Conservation (phyloP, 2,888 invertebrate genomes). For the Lithophane ornitopus region DNA sequence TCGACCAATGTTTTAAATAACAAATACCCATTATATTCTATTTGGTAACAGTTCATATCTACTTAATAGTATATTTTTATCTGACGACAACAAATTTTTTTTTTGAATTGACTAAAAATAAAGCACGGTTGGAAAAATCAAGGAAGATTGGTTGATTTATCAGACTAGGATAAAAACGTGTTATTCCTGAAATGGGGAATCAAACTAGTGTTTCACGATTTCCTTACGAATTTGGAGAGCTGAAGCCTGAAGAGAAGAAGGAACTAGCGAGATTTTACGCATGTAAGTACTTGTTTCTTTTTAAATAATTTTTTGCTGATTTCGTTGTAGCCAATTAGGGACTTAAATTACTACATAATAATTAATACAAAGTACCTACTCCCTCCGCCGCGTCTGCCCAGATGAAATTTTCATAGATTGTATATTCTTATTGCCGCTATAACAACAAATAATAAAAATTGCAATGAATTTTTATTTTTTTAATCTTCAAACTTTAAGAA, state of each 20-base stretch:
- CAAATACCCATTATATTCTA: not conserved
- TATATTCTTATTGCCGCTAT: too few species aligned
- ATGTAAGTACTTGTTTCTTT: conserved; percentile 34
- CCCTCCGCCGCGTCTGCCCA: too few species aligned
- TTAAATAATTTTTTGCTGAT: not conserved
- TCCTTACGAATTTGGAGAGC: conserved; percentile 71
- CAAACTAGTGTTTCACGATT: conserved; percentile 9
- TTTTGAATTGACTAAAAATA: not conserved
- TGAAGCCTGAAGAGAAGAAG: conserved; percentile 51
- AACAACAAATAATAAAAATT: too few species aligned
- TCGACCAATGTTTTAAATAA: not conserved
- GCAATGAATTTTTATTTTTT: too few species aligned
- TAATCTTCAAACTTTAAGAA: too few species aligned
- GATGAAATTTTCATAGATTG: too few species aligned
- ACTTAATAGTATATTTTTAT: not conserved
- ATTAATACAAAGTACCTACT: too few species aligned
- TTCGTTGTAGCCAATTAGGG: too few species aligned
- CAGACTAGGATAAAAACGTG: not conserved
- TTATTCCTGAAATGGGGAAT: conserved; percentile 25
- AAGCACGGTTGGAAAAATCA: not conserved
- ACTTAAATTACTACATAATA: too few species aligned
- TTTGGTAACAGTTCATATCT: not conserved
- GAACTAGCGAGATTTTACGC: conserved; percentile 37
- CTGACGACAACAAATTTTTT: not conserved
- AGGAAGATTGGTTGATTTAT: not conserved